A percentile compares a stretch with the other conserved stretches of the same genome.
Evolutionary conservation across 2,113 vertebrate species (phyloP).

Genomic region (Ictalurus punctatus): DNA sequence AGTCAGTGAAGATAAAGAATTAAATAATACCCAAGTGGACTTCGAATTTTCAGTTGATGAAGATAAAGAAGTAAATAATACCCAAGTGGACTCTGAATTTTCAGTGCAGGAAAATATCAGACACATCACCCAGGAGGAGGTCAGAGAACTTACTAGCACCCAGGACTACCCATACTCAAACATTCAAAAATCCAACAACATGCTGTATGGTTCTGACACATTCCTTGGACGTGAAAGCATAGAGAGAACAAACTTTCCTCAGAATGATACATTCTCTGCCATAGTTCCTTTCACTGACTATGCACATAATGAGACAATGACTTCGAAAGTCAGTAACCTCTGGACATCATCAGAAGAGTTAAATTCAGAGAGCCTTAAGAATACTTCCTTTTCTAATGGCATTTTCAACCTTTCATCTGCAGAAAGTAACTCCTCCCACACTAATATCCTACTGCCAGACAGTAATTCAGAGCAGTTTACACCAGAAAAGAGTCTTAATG

Average conservation of each 20-base stretch:
- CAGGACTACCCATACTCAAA: background rate
- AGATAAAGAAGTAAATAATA: background rate
- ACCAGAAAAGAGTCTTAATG: slow-evolving; percentile 54
- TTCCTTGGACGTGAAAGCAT: background rate
- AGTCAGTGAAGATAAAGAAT: background rate
- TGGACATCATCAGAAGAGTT: slow-evolving; percentile 34
- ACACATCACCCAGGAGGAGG: too few species aligned
- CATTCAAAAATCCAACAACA: background rate
- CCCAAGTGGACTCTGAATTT: background rate
- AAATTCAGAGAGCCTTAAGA: slow-evolving; percentile 31
- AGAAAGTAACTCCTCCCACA: slow-evolving; percentile 34
- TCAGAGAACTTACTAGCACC: background rate
- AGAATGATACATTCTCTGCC: slow-evolving; percentile 9
- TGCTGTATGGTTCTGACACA: background rate
- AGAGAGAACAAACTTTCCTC: background rate
- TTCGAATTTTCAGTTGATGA: background rate
- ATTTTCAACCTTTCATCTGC: slow-evolving; percentile 15
- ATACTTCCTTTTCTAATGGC: slow-evolving; percentile 6
- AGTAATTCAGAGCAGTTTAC: slow-evolving; percentile 15
- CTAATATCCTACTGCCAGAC: background rate
- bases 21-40: background rate
- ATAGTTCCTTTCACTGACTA: background rate
- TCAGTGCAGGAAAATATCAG: background rate
- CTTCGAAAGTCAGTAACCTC: background rate
- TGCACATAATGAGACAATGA: slow-evolving; percentile 20